Evolutionary conservation across 2,888 invertebrate genomes (phyloP).

Genomic region (Phorcus lineatus): DNA sequence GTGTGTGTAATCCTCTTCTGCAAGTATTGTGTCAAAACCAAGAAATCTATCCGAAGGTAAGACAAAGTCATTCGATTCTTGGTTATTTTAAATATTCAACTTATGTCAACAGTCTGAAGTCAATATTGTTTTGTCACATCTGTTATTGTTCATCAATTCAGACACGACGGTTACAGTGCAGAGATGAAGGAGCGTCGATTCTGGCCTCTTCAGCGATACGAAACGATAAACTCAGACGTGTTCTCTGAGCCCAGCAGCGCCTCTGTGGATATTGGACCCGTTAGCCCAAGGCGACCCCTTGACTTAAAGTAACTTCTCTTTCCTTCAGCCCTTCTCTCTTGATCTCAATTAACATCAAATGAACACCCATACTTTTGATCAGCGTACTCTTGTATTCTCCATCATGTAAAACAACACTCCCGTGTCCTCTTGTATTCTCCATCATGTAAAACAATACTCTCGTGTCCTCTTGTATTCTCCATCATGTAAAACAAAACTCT

Average conservation of each 20-base stretch:
- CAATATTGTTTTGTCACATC: no score
- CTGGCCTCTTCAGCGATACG: slow-evolving; percentile 57
- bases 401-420: no score
- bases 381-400: no score
- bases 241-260: slow-evolving; percentile 62
- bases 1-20: slow-evolving; percentile 75
- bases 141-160: no score
- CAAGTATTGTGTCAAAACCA: slow-evolving; percentile 74
- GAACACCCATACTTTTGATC: no score
- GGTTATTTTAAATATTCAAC: no score
- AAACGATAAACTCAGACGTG: slow-evolving; percentile 64
- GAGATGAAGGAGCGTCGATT: slow-evolving; percentile 40
- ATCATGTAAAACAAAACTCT: no score
- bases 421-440: no score
- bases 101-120: no score
- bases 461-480: no score
- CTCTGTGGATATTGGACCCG: slow-evolving; percentile 58
- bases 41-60: slow-evolving; percentile 61
- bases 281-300: slow-evolving; percentile 54
- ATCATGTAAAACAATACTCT: no score
- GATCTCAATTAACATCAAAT: neutral
- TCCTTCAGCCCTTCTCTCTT: neutral
- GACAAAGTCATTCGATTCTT: neutral
- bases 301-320: slow-evolving; percentile 48
- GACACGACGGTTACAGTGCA: neutral